phyloP scores from a whole-genome alignment of 2,797 vertebrate genomes.

The Hypotaenidia okinawae region DNA sequence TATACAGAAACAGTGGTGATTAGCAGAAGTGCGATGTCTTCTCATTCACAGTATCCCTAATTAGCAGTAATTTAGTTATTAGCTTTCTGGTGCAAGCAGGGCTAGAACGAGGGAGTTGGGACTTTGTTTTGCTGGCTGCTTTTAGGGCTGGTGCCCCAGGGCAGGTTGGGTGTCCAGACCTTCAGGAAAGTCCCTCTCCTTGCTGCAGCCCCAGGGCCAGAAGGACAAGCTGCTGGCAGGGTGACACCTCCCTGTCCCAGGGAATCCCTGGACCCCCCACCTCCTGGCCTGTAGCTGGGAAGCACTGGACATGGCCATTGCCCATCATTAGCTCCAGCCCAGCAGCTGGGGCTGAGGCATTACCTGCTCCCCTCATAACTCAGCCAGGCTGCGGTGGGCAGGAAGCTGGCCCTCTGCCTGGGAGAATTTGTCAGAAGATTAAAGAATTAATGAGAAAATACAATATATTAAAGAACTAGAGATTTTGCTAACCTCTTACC shows the following conservation, averaged over 20 bases:
- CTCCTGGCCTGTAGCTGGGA: neutral
- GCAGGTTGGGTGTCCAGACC: neutral
- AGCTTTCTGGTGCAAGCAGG: neutral
- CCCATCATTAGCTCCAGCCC: neutral
- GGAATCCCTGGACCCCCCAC: no score
- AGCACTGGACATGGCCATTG: rapidly evolving
- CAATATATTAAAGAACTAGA: constrained; percentile 48
- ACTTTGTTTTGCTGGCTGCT: rapidly evolving
- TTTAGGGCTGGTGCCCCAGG: rapidly evolving
- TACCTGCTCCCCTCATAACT: neutral
- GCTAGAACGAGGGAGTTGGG: neutral
- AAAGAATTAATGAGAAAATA: constrained; percentile 52
- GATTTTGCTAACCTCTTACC: constrained; percentile 56
- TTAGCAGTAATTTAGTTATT: constrained; percentile 24
- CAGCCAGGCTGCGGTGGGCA: neutral
- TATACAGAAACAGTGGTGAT: constrained; percentile 24
- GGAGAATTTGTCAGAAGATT: constrained; percentile 54
- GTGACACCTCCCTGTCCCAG: neutral
- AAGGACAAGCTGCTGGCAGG: neutral
- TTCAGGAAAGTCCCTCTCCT: neutral
- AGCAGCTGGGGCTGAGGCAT: neutral
- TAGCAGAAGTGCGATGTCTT: constrained; percentile 2
- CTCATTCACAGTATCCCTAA: constrained; percentile 44
- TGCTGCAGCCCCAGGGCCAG: neutral
- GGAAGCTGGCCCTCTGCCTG: constrained; percentile 58